phyloP scores from a whole-genome alignment of 2,888 invertebrate species.

The Cheilosia variabilis region DNA sequence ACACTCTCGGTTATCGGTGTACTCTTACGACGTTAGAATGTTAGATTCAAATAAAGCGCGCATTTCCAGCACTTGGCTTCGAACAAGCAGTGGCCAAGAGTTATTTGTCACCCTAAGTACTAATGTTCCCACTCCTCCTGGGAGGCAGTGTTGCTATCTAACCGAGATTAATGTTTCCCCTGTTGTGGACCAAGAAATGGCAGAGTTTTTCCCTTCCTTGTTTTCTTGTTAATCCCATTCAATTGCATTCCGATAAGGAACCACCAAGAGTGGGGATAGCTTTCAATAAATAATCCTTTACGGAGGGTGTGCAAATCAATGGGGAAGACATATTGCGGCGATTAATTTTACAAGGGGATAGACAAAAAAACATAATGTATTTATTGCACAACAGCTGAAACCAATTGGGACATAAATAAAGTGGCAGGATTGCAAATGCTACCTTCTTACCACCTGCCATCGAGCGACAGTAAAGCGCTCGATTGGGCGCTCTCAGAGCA shows the following conservation, averaged over 20 bases:
- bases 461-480: too few species aligned
- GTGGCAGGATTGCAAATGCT: background rate
- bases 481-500: too few species aligned
- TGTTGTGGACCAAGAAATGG: constrained; percentile 49
- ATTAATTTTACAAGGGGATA: background rate
- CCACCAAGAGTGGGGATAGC: constrained; percentile 18
- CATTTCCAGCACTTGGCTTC: constrained; percentile 26
- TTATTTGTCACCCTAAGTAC: constrained; percentile 59
- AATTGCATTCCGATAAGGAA: constrained; percentile 60
- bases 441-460: background rate
- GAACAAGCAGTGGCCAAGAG: constrained; percentile 21
- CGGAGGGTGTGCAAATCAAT: background rate
- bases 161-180: constrained; percentile 59
- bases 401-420: background rate
- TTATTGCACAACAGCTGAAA: background rate
- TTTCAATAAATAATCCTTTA: constrained; percentile 31
- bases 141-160: constrained; percentile 52
- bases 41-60: constrained; percentile 51
- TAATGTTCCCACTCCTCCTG: constrained; percentile 37
- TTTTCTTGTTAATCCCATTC: constrained; percentile 28
- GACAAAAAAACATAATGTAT: background rate
- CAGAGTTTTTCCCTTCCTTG: background rate
- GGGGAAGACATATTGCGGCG: background rate
- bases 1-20: constrained; percentile 10
- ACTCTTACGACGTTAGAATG: background rate